Evolutionary conservation across 2,888 invertebrate genomes (phyloP).

Genomic region (Eumerus sabulonum): DNA sequence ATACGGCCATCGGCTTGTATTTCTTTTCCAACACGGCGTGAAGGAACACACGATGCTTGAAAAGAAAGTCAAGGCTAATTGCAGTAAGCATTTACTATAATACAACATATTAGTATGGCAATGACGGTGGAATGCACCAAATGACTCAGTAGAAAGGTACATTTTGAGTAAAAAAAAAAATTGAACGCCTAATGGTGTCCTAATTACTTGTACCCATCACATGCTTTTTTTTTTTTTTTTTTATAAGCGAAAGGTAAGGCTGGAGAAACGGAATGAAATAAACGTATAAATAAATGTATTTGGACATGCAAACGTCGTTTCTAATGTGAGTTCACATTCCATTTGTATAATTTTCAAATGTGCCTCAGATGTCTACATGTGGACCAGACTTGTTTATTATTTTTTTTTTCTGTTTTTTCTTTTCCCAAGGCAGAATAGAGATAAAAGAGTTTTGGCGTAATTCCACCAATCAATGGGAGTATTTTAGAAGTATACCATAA

Average conservation of each 20-base stretch:
- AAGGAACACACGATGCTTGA: slow-evolving; percentile 32
- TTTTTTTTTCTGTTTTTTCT: background rate
- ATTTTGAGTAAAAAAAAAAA: slow-evolving; percentile 22
- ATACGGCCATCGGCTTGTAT: slow-evolving; percentile 1
- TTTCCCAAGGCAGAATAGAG: too few relatives aligned
- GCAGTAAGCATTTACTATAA: background rate
- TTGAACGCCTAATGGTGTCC: slow-evolving; percentile 13
- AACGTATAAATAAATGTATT: slow-evolving; percentile 1
- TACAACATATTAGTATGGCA: background rate
- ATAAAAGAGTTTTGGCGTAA: too few relatives aligned
- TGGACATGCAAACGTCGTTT: background rate
- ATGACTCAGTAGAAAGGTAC: slow-evolving; percentile 24
- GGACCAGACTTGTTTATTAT: slow-evolving; percentile 29
- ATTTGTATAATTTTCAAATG: slow-evolving; percentile 15
- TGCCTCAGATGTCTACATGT: slow-evolving; percentile 36
- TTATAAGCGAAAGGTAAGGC: slow-evolving; percentile 19
- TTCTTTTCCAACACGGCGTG: background rate
- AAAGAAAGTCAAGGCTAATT: slow-evolving; percentile 57
- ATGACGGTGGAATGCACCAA: slow-evolving; percentile 13
- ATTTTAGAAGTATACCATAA: too few relatives aligned
- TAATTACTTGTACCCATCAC: slow-evolving; percentile 26
- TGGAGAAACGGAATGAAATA: slow-evolving; percentile 11
- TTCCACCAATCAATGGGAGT: too few relatives aligned
- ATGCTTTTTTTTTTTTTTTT: background rate
- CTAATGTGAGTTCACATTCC: slow-evolving; percentile 20